phyloP scores from a whole-genome alignment of 2,113 vertebrate species.

The Corythornis cristatus region DNA sequence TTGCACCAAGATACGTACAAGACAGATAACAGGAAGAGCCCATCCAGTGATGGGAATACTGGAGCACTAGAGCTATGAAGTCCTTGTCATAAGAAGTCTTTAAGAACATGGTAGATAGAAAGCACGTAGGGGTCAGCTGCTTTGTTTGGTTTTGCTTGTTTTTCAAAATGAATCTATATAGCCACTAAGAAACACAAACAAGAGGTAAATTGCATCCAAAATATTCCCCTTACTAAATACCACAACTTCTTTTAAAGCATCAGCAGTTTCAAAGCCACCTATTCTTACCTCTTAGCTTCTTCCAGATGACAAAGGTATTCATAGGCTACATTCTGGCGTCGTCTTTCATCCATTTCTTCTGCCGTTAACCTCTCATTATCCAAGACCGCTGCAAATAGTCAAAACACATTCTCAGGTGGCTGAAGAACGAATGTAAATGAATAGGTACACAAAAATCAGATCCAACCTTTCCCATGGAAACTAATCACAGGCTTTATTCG shows the following conservation, averaged over 20 bases:
- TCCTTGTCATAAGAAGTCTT: background rate
- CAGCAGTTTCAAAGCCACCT: background rate
- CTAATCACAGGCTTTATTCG: background rate
- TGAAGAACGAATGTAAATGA: background rate
- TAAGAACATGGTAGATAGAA: background rate
- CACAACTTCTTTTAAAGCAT: background rate
- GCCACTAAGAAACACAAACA: background rate
- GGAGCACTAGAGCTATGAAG: background rate
- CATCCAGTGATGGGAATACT: background rate
- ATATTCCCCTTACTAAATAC: background rate
- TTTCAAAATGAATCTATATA: background rate
- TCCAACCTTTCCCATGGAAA: background rate
- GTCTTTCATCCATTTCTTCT: conserved; percentile 97
- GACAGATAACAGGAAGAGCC: background rate
- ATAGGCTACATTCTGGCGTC: conserved; percentile 97
- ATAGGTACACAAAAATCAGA: background rate
- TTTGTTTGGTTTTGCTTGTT: background rate
- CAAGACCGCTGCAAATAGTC: conserved; percentile 85
- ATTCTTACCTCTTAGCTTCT: conserved; percentile 92
- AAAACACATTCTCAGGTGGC: background rate
- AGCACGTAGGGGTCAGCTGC: accelerated
- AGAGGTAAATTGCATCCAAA: background rate
- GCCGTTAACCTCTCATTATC: conserved; percentile 96
- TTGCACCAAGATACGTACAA: background rate
- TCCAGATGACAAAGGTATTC: conserved; percentile 98